A percentile compares a stretch with the other conserved stretches of the same genome.
phyloP scores from a whole-genome alignment of 2,797 vertebrate genomes.

The Siniperca scherzeri region DNA sequence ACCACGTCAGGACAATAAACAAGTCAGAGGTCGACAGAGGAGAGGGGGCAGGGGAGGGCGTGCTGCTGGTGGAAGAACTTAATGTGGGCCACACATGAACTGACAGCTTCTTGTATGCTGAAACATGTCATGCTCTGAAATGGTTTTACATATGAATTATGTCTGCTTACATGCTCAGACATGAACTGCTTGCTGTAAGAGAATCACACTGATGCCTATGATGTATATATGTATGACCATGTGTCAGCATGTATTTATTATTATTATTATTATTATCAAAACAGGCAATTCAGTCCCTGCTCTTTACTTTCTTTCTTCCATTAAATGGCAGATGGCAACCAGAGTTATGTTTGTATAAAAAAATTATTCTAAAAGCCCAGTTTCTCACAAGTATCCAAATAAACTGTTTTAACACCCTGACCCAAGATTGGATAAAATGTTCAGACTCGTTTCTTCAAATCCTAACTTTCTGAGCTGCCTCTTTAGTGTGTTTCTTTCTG shows the following conservation, averaged over 20 bases:
- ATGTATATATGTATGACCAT: conserved; percentile 24
- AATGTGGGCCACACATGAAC: conserved; percentile 51
- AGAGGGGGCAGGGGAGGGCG: conserved; percentile 84
- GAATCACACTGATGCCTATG: conserved; percentile 29
- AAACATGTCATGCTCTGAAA: conserved; percentile 47
- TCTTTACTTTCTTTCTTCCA: neutral
- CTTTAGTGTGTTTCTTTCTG: neutral
- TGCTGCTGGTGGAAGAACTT: conserved; percentile 81
- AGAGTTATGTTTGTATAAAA: neutral
- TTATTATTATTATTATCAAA: conserved; percentile 40
- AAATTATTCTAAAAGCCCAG: neutral
- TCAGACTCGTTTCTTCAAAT: neutral
- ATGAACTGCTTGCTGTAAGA: conserved; percentile 26
- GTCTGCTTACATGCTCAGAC: conserved; percentile 23
- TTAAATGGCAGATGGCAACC: neutral
- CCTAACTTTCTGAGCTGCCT: neutral
- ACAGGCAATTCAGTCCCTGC: neutral
- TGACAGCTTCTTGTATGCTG: conserved; percentile 32
- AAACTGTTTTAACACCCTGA: neutral
- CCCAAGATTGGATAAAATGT: neutral
- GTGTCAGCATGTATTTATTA: conserved; percentile 49
- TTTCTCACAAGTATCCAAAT: conserved; percentile 21
- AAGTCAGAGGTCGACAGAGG: conserved; percentile 86
- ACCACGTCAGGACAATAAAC: conserved; percentile 87
- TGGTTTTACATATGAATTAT: conserved; percentile 54